phyloP scores from a whole-genome alignment of 2,797 vertebrate species.

The Distichodus sexfasciatus region DNA sequence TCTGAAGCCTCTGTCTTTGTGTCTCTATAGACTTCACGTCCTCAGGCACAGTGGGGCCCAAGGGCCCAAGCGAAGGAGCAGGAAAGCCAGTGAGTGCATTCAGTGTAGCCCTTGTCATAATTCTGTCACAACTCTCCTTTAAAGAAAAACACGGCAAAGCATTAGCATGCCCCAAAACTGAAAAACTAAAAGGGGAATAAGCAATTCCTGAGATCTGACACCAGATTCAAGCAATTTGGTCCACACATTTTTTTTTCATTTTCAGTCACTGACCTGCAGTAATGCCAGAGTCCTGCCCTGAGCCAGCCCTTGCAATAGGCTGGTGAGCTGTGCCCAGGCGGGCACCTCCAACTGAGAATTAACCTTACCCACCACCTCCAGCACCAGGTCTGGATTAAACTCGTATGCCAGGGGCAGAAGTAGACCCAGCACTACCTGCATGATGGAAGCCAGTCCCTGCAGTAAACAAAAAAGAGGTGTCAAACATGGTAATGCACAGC shows the following conservation, averaged over 20 bases:
- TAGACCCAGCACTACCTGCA: constrained; percentile 60
- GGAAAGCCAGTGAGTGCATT: constrained; percentile 65
- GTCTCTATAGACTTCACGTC: constrained; percentile 60
- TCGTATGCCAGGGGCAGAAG: constrained; percentile 73
- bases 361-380: constrained; percentile 54
- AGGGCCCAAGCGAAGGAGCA: constrained; percentile 55
- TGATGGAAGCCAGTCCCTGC: constrained; percentile 63
- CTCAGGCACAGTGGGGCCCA: constrained; percentile 48
- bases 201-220: no score
- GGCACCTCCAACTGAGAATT: constrained; percentile 35
- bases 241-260: no score
- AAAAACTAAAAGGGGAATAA: background rate
- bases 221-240: no score
- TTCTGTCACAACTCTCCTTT: constrained; percentile 55
- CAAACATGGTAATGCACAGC: no score
- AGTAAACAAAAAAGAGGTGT: background rate
- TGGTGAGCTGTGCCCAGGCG: constrained; percentile 67
- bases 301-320: constrained; percentile 70
- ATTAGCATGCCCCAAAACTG: background rate
- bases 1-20: constrained; percentile 60
- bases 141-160: background rate
- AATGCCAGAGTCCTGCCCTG: constrained; percentile 67
- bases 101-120: constrained; percentile 51
- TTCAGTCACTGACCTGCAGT: constrained; percentile 61
- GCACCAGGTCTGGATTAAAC: constrained; percentile 68